A percentile compares a stretch with the other conserved stretches of the same genome.
These are phyloP conservation scores for Spheniscus humboldti DNA, from an alignment of 2,797 vertebrate genomes.

Conservation along the genomic window DNA sequence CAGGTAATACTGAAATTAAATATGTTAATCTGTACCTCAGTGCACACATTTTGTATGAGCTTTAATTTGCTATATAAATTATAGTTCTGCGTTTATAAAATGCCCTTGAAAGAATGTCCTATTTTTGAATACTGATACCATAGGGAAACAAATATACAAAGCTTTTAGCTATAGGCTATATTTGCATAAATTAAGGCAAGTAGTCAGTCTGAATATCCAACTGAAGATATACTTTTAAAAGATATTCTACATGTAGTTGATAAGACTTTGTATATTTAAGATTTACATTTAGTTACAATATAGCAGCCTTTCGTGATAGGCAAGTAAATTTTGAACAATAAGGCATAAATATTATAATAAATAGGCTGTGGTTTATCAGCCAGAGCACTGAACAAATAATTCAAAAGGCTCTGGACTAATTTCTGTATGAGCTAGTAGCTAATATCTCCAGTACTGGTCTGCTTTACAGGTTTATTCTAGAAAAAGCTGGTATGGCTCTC, in stretches of 20 bases:
- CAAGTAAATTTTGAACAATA: slow-evolving; percentile 66
- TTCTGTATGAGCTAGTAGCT: slow-evolving; percentile 41
- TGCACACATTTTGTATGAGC: slow-evolving; percentile 77
- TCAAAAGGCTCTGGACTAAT: slow-evolving; percentile 8
- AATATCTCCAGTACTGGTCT: slow-evolving; percentile 22
- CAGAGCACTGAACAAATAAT: slow-evolving; percentile 47
- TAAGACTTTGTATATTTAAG: slow-evolving; percentile 64
- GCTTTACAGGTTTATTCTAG: background rate
- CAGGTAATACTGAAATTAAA: slow-evolving; percentile 83
- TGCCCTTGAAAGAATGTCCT: slow-evolving; percentile 75
- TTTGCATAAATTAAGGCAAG: slow-evolving; percentile 73
- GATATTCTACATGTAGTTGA: slow-evolving; percentile 44
- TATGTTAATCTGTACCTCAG: slow-evolving; percentile 81
- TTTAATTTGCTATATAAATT: slow-evolving; percentile 82
- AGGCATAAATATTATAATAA: slow-evolving; percentile 66
- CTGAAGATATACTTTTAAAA: slow-evolving; percentile 56
- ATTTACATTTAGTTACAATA: slow-evolving; percentile 62
- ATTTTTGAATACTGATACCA: slow-evolving; percentile 71
- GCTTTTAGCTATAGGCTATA: slow-evolving; percentile 76
- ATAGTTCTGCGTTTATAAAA: slow-evolving; percentile 74
- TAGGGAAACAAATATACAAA: slow-evolving; percentile 71
- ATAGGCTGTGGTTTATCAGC: slow-evolving; percentile 59
- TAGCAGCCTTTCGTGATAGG: slow-evolving; percentile 42
- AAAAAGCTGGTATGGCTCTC: background rate
- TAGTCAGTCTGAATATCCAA: slow-evolving; percentile 44